phyloP scores from a whole-genome alignment of 64 coral and sea anemone genomes.

The Actinia tenebrosa region DNA sequence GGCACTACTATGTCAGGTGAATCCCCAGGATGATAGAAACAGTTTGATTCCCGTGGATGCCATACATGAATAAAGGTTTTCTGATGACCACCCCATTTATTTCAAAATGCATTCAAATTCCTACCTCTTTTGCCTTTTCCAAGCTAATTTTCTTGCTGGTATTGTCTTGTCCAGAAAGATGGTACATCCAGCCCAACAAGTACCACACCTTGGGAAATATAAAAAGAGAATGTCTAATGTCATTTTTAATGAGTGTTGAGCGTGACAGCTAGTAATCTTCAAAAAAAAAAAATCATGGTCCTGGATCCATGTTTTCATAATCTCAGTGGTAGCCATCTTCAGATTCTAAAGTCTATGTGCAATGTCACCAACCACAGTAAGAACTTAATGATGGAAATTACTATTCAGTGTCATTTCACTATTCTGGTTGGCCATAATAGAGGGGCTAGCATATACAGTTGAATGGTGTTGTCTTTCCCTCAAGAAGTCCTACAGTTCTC shows the following conservation, averaged over 20 bases:
- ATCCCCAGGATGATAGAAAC: no score
- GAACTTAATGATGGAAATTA: no score
- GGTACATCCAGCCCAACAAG: slow-evolving; percentile 66
- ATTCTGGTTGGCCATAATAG: no score
- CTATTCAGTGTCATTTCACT: no score
- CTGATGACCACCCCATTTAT: neutral
- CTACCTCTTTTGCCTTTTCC: slow-evolving; percentile 71
- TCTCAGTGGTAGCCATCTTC: neutral
- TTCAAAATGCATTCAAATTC: neutral
- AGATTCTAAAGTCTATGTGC: no score
- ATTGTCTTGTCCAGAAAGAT: slow-evolving; percentile 48
- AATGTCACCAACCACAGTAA: neutral
- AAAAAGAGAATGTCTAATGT: neutral
- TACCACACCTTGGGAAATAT: slow-evolving; percentile 62
- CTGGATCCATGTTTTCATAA: neutral
- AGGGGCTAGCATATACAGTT: no score
- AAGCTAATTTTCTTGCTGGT: slow-evolving; percentile 50
- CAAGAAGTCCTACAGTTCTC: no score
- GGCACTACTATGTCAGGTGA: no score
- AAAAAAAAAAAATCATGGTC: neutral
- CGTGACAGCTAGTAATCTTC: neutral
- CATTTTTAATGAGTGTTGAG: no score
- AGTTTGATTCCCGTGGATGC: no score
- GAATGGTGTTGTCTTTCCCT: no score
- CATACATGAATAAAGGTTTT: no score